Evolutionary conservation across 30 jellyfish, hydroid and myxozoan genomes (phyloP).

Genomic region (Cassiopea xamachana): DNA sequence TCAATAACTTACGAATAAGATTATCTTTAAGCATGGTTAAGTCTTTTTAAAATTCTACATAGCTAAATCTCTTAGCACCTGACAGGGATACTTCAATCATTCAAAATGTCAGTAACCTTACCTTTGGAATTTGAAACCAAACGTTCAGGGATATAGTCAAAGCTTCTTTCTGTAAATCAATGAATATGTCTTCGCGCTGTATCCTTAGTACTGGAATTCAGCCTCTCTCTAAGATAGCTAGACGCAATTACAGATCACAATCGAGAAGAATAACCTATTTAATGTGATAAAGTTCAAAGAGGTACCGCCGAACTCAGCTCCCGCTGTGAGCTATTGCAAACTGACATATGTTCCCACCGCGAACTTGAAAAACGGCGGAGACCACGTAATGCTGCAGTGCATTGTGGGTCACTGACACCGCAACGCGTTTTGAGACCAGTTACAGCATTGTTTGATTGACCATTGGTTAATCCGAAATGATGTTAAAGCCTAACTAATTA

Average conservation of each 20-base stretch:
- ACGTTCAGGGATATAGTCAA: background rate
- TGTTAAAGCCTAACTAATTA: too few relatives aligned
- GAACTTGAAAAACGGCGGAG: constrained; percentile 91
- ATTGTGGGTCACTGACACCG: constrained; percentile 73
- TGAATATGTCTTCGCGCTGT: constrained; percentile 14
- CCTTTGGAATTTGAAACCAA: constrained; percentile 33
- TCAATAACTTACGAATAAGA: constrained; percentile 72
- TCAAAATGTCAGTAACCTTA: constrained; percentile 21
- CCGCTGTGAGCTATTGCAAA: constrained; percentile 93
- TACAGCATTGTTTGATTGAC: too few relatives aligned
- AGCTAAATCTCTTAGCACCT: constrained; percentile 83
- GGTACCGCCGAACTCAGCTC: constrained; percentile 86
- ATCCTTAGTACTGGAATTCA: constrained; percentile 69
- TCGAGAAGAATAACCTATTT: constrained; percentile 81
- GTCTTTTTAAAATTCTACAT: constrained; percentile 78
- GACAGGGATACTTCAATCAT: constrained; percentile 49
- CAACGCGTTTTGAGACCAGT: constrained; percentile 3
- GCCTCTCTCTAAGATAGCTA: constrained; percentile 74
- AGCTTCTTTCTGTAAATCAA: background rate
- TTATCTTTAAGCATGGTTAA: constrained; percentile 74
- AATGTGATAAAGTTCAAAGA: constrained; percentile 87
- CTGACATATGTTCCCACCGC: constrained; percentile 98
- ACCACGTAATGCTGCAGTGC: constrained; percentile 70
- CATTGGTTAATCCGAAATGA: too few relatives aligned
- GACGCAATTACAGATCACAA: constrained; percentile 82